Conservation (phyloP, 2,888 invertebrate species). For the Oxycera nigricornis region DNA sequence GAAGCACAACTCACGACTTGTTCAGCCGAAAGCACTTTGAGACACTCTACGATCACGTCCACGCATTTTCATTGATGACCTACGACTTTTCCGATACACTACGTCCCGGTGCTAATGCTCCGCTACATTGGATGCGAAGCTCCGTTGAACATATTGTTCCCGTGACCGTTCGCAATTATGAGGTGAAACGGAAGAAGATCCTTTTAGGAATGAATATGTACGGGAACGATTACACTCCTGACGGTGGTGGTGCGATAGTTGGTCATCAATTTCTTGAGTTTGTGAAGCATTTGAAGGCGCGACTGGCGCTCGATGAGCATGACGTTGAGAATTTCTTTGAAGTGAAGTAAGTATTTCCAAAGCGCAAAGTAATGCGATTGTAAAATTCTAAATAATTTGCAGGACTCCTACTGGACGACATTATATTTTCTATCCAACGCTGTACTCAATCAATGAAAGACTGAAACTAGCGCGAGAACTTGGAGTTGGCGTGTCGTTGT, state of each 20-base stretch:
- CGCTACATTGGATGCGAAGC: constrained; percentile 79
- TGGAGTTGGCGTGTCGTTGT: constrained; percentile 86
- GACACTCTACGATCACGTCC: constrained; percentile 76
- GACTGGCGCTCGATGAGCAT: constrained; percentile 77
- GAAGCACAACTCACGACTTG: constrained; percentile 68
- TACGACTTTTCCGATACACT: constrained; percentile 89
- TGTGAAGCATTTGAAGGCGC: constrained; percentile 76
- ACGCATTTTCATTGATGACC: constrained; percentile 94
- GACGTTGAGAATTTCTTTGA: constrained; percentile 86
- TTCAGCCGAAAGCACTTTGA: constrained; percentile 80
- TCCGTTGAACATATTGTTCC: constrained; percentile 79
- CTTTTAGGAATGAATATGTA: constrained; percentile 92
- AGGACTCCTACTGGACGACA: constrained; percentile 75
- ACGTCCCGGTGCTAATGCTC: constrained; percentile 89
- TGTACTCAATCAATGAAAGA: constrained; percentile 83
- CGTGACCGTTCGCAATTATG: constrained; percentile 60
- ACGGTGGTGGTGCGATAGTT: constrained; percentile 83
- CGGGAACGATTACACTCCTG: constrained; percentile 84
- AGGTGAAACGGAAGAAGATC: constrained; percentile 75
- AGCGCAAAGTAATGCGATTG: background rate
- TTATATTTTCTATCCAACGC: constrained; percentile 86
- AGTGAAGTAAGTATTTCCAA: constrained; percentile 71
- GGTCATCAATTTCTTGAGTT: constrained; percentile 80
- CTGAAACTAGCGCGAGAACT: constrained; percentile 80
- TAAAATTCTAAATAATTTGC: constrained; percentile 49